Evolutionary conservation across 2,888 invertebrate genomes (phyloP).

Genomic region (Zygaena filipendulae): DNA sequence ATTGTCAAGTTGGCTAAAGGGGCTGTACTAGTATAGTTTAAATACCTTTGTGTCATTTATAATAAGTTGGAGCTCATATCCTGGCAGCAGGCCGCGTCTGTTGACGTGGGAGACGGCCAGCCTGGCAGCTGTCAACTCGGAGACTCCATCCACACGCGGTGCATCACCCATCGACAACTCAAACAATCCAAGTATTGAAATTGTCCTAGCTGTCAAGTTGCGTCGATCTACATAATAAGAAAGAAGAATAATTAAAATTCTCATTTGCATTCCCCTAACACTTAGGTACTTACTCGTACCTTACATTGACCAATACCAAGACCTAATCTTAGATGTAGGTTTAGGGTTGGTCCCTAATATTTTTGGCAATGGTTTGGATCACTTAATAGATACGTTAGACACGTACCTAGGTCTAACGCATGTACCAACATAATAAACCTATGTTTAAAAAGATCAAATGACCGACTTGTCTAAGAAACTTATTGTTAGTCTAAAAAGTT

Average conservation of each 20-base stretch:
- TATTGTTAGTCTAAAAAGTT: too few relatives aligned
- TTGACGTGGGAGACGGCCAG: constrained; percentile 86
- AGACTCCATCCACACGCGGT: constrained; percentile 74
- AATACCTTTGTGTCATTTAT: constrained; percentile 91
- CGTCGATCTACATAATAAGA: constrained; percentile 27
- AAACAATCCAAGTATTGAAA: constrained; percentile 81
- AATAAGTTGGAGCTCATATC: constrained; percentile 79
- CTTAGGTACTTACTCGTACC: too few relatives aligned
- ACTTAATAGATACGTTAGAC: constrained; percentile 11
- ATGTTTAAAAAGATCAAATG: too few relatives aligned
- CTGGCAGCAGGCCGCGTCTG: constrained; percentile 73
- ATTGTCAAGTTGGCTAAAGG: too few relatives aligned
- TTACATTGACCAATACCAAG: background rate
- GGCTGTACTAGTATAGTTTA: too few relatives aligned
- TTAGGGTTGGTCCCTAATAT: background rate
- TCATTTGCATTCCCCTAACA: too few relatives aligned
- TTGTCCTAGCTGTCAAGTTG: constrained; percentile 43
- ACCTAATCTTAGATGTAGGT: background rate
- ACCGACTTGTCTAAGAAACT: too few relatives aligned
- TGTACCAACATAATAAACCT: too few relatives aligned
- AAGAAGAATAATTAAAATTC: background rate
- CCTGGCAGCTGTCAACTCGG: constrained; percentile 81
- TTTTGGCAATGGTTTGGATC: constrained; percentile 8
- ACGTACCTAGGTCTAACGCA: too few relatives aligned
- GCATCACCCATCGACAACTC: constrained; percentile 77